Base-by-base conservation (phyloP, 2,888 invertebrate species). In the Polyommatus iphigenia region DNA sequence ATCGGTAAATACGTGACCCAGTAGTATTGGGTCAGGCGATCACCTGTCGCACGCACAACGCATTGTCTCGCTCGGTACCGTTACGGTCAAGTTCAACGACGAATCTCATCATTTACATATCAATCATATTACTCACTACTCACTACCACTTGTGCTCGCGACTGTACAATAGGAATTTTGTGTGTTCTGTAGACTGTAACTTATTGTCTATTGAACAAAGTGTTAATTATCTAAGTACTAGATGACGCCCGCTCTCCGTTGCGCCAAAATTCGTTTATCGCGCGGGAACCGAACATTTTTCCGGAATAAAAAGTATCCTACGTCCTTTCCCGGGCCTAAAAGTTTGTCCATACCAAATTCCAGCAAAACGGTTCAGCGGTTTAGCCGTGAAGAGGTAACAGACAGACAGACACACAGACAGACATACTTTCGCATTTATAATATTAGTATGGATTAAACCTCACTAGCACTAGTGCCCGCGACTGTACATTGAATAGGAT, bases 41-140 rank as follows among this genome's bases (percentile, higher is more conserved):
- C 92, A 93, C 93, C 94, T 93, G 93, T 87, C 87, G 87, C 91
- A 90, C 92, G 91, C 92, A 91, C 92, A 92, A 90, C 92, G 91
- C 92, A 92, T 93, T 92, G 92, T 92, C 89, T 91, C 86, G 89
- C 87, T 82, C 82, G 86, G 87, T 92, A 89, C 93, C 93, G 93
- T 93, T 93, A 93, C 77, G 77, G 77, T 71, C 77, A 71, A 77
- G 46, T 76, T 67, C 71, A 67, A 29, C 50, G 59, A 20, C 29
- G 10, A 15, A 76, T 50, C 24, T 76, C 54, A n/a, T 50, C n/a
- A 24, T 50, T 50, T 54, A 20, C 50, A 46, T 76, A 50, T 59
- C 59, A 20, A 59, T 59, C 59, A 59, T 3, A 59, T 59, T 36
- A 36, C 36, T 36, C 36, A 36, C 36, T 59, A 59, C 7, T 57